These are phyloP conservation scores for Syngnathoides biaculeatus DNA, from an alignment of 2,113 vertebrate species.

Conservation along the genomic window DNA sequence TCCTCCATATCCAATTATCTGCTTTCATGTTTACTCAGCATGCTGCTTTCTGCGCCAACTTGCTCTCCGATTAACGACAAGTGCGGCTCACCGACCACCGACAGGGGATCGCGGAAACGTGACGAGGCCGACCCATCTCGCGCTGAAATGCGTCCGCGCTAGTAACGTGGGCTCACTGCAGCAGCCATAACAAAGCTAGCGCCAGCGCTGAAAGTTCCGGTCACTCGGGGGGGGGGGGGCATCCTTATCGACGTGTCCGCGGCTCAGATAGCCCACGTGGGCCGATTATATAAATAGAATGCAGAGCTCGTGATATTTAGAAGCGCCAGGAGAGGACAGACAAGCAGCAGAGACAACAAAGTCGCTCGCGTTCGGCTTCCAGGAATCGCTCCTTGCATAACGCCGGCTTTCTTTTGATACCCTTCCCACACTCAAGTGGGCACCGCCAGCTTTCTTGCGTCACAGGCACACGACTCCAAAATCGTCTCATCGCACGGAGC, in stretches of 20 bases:
- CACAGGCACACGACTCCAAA: constrained; percentile 4
- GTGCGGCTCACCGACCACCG: background rate
- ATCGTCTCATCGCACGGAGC: background rate
- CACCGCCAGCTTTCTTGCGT: constrained; percentile 29
- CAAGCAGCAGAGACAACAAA: constrained; percentile 19
- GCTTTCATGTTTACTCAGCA: constrained; percentile 33
- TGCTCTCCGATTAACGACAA: constrained; percentile 10
- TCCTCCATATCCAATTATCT: constrained; percentile 65
- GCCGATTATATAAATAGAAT: constrained; percentile 44
- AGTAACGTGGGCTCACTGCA: too few relatives aligned
- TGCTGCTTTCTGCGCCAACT: constrained; percentile 30
- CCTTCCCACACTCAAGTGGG: constrained; percentile 53
- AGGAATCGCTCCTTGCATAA: constrained; percentile 59
- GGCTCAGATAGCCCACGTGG: constrained; percentile 32
- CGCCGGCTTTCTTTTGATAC: constrained; percentile 35
- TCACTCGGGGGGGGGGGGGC: too few relatives aligned
- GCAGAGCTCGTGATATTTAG: constrained; percentile 14
- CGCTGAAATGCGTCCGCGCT: too few relatives aligned
- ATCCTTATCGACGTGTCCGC: constrained; percentile 20
- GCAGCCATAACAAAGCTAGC: too few relatives aligned
- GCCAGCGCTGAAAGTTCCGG: too few relatives aligned
- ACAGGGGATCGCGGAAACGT: background rate
- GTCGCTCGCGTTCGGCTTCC: constrained; percentile 26
- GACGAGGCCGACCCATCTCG: background rate
- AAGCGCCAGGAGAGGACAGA: constrained; percentile 19